These are phyloP conservation scores for Brotula barbata DNA, from an alignment of 2,797 vertebrate species.

Conservation along the genomic window DNA sequence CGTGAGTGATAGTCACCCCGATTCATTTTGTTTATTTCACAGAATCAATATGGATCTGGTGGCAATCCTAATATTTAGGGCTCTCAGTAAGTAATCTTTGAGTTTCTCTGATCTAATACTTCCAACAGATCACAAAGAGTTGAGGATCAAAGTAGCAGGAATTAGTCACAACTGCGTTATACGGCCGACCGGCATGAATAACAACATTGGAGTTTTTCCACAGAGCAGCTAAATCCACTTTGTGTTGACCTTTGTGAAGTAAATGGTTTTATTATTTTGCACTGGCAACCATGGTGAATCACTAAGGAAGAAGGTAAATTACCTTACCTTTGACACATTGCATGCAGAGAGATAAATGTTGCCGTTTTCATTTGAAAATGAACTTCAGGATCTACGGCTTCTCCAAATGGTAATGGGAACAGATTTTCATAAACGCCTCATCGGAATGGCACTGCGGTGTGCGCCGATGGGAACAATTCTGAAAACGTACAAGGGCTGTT, in stretches of 20 bases:
- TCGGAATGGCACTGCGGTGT: slow-evolving; percentile 21
- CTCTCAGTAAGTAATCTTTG: slow-evolving; percentile 9
- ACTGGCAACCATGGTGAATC: slow-evolving; percentile 1
- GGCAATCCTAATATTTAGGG: slow-evolving; percentile 33
- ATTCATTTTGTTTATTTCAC: slow-evolving; percentile 54
- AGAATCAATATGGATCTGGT: slow-evolving; percentile 50
- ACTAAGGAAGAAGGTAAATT: neutral
- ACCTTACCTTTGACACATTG: slow-evolving; percentile 2
- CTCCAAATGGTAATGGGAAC: slow-evolving; percentile 25
- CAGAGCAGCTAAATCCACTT: neutral
- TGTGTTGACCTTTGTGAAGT: slow-evolving; percentile 8
- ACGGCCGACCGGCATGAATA: neutral
- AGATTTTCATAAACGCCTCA: slow-evolving; percentile 9
- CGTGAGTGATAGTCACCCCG: slow-evolving; percentile 54
- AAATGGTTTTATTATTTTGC: neutral
- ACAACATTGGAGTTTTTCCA: neutral
- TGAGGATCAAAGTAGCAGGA: slow-evolving; percentile 21
- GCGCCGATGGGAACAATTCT: slow-evolving; percentile 31
- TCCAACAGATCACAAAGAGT: slow-evolving; percentile 13
- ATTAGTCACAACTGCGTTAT: slow-evolving; percentile 6
- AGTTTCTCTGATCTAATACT: slow-evolving; percentile 11
- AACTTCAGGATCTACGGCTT: neutral
- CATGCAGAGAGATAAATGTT: slow-evolving; percentile 18
- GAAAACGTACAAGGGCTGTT: slow-evolving; percentile 36
- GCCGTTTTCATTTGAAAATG: neutral